Conservation (phyloP, 2,888 invertebrate species). For the Amphipyra berbera region DNA sequence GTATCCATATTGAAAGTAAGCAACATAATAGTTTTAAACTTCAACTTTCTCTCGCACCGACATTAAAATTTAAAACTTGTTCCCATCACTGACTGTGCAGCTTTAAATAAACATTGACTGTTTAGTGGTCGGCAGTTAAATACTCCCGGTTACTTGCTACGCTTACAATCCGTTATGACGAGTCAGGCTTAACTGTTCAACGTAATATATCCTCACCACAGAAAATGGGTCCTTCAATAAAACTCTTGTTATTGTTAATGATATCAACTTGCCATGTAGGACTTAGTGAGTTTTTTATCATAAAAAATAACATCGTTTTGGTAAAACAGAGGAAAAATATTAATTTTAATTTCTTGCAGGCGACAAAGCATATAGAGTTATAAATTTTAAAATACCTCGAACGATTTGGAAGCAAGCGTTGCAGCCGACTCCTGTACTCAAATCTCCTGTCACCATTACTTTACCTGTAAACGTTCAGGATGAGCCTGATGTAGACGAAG, state of each 20-base stretch:
- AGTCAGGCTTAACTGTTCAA: slow-evolving; percentile 69
- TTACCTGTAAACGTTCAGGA: slow-evolving; percentile 81
- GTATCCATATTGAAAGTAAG: slow-evolving; percentile 75
- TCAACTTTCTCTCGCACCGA: slow-evolving; percentile 81
- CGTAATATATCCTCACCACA: slow-evolving; percentile 39
- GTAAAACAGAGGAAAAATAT: slow-evolving; percentile 2
- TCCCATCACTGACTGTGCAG: slow-evolving; percentile 77
- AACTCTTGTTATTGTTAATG: slow-evolving; percentile 59
- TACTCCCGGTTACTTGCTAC: slow-evolving; percentile 77
- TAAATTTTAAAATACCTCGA: slow-evolving; percentile 77
- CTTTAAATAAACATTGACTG: slow-evolving; percentile 78
- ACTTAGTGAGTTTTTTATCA: slow-evolving; percentile 63
- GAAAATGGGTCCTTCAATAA: slow-evolving; percentile 59
- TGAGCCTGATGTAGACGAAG: slow-evolving; percentile 57
- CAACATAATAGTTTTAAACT: slow-evolving; percentile 70
- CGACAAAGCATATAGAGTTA: slow-evolving; percentile 75
- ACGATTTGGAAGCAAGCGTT: slow-evolving; percentile 79
- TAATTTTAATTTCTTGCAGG: slow-evolving; percentile 39
- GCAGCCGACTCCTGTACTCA: slow-evolving; percentile 79
- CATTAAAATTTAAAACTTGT: slow-evolving; percentile 89
- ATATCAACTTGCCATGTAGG: slow-evolving; percentile 55
- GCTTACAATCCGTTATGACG: slow-evolving; percentile 78
- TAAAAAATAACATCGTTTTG: not conserved
- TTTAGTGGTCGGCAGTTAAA: slow-evolving; percentile 81
- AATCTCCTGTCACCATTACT: slow-evolving; percentile 80